Evolutionary conservation across 2,888 invertebrate genomes (phyloP).

Genomic region (Tinea pellionella): DNA sequence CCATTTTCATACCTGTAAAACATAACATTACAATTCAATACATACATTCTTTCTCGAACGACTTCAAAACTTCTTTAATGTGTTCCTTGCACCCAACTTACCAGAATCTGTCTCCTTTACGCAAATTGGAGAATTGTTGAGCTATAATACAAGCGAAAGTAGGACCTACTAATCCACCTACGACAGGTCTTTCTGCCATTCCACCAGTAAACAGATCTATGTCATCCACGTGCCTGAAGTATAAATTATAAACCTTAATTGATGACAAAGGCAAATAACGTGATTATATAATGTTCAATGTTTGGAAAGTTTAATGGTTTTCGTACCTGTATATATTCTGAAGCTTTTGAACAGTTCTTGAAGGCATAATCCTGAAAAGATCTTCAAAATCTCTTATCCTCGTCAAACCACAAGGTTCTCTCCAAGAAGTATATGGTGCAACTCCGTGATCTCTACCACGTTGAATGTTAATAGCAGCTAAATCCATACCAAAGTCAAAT

Average conservation of each 20-base stretch:
- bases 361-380: slow-evolving; percentile 74
- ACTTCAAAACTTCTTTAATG: too few relatives aligned
- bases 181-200: slow-evolving; percentile 82
- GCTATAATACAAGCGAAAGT: slow-evolving; percentile 91
- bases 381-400: slow-evolving; percentile 77
- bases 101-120: slow-evolving; percentile 85
- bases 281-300: too few relatives aligned
- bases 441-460: slow-evolving; percentile 89
- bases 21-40: slow-evolving; percentile 15
- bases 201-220: slow-evolving; percentile 88
- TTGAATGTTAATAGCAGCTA: slow-evolving; percentile 90
- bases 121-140: slow-evolving; percentile 83
- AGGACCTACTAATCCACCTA: slow-evolving; percentile 85
- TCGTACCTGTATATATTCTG: slow-evolving; percentile 65
- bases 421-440: slow-evolving; percentile 82
- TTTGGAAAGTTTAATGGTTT: too few relatives aligned
- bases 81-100: too few relatives aligned
- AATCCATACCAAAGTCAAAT: slow-evolving; percentile 83
- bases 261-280: too few relatives aligned
- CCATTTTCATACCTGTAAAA: slow-evolving; percentile 79
- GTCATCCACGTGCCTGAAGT: slow-evolving; percentile 77
- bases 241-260: too few relatives aligned
- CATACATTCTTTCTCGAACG: slow-evolving; percentile 16
- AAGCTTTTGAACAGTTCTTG: slow-evolving; percentile 72
- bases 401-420: slow-evolving; percentile 81